These are phyloP conservation scores for Festucalex cinctus DNA, from an alignment of 2,113 vertebrate species.

Conservation along the genomic window DNA sequence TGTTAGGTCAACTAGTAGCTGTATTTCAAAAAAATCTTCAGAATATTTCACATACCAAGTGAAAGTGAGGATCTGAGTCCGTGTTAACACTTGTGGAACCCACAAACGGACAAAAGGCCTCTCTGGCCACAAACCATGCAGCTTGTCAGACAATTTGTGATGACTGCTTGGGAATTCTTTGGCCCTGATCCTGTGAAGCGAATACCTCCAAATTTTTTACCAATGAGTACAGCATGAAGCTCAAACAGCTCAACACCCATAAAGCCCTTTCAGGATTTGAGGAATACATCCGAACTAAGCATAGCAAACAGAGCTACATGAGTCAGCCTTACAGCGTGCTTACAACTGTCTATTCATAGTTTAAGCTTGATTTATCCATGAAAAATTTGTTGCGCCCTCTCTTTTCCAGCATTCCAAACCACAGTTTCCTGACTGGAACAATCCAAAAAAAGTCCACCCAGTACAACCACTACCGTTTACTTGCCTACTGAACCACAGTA, in stretches of 20 bases:
- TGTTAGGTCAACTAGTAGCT: too few species aligned
- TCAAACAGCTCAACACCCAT: not conserved
- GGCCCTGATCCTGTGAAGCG: not conserved
- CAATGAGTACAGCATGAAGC: not conserved
- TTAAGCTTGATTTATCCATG: not conserved
- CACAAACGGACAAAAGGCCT: conserved; percentile 16
- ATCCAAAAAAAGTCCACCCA: conserved; percentile 1
- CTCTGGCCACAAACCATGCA: conserved; percentile 14
- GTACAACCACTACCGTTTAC: not conserved
- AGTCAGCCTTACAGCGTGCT: not conserved
- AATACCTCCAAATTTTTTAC: conserved; percentile 1
- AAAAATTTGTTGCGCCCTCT: not conserved
- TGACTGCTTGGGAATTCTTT: conserved; percentile 10
- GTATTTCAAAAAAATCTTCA: too few species aligned
- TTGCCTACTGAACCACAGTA: conserved; percentile 1
- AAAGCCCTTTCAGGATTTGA: not conserved
- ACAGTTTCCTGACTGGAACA: not conserved
- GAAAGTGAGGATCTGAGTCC: not conserved
- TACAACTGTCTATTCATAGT: not conserved
- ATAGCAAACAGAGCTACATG: conserved; percentile 1
- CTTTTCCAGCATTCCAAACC: conserved; percentile 4
- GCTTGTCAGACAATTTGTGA: conserved; percentile 2
- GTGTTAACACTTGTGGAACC: conserved; percentile 2
- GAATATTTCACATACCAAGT: too few species aligned
- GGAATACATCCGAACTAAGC: not conserved